Base-by-base conservation (phyloP, 2,113 vertebrate genomes). In the Ctenomys sociabilis region DNA sequence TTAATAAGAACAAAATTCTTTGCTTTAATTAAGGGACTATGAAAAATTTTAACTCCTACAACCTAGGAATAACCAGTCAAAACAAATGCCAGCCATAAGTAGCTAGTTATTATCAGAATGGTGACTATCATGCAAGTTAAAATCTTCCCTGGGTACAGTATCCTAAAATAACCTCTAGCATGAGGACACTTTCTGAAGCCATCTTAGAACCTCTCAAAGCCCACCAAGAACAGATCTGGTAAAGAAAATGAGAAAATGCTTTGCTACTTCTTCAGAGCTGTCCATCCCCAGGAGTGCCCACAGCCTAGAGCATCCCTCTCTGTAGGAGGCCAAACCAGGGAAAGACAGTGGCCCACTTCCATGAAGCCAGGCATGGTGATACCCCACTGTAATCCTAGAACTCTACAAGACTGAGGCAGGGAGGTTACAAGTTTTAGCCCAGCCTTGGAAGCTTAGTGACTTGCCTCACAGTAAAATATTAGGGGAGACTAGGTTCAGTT, bases 1-100 rank as follows among this genome's bases (percentile, higher is more conserved):
- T 84, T 84, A 78, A 92, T 66, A 68, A 30, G 45, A 92, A 75
- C 3, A 88, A 95, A 95, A 82, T 94, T 21, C 40, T 91, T 80
- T 85, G 7, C 40, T 93, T 95, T 96, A 91, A 68, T 83, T 40
- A 75, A 17, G 54, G 13, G n/a, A 16, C n/a, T 83, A 82, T 66
- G 40, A 91, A 86, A 3, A 26, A 14, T 52, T 59, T 88, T 52
- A 95, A 13, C 45, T 66, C 35, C 43, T 86, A 13, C 70, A 32
- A 87, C n/a, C 59, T 90, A 14, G 49, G 49, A 80, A 75, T 93
- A 28, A 49, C 30, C 5, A 57, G 9, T 75, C 61, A 78, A 64
- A 91, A 95, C 2, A 1, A 88, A 72, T 45, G 16, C 54, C 54
- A 78, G 45, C 22, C 82, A 81, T 40, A 54, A 90, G 49, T 7